A percentile compares a stretch with the other conserved stretches of the same genome.
Evolutionary conservation across 2,888 invertebrate genomes (phyloP).

Genomic region (Acronicta psi): DNA sequence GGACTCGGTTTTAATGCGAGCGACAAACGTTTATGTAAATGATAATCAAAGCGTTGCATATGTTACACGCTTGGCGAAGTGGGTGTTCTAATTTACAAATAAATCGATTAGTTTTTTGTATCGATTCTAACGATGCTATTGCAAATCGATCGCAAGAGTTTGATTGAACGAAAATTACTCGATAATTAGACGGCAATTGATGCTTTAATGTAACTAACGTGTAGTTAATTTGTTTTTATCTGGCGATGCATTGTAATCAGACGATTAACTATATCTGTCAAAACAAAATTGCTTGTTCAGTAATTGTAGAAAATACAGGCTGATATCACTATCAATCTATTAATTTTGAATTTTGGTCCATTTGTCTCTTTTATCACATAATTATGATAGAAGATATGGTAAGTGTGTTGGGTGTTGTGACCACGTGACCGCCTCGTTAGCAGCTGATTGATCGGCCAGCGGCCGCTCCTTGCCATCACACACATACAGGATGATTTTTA

Average conservation of each 20-base stretch:
- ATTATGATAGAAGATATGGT: conserved; percentile 58
- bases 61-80: conserved; percentile 60
- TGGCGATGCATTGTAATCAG: conserved; percentile 12
- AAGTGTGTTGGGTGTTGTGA: conserved; percentile 54
- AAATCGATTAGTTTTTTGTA: conserved; percentile 63
- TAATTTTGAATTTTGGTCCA: conserved; percentile 27
- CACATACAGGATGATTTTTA: conserved; percentile 71
- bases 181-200: conserved; percentile 59
- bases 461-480: conserved; percentile 65
- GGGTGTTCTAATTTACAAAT: conserved; percentile 66
- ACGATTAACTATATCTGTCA: conserved; percentile 22
- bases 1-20: conserved; percentile 73
- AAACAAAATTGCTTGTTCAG: not conserved
- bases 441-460: conserved; percentile 86
- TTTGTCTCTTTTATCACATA: conserved; percentile 54
- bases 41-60: conserved; percentile 57
- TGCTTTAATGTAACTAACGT: conserved; percentile 33
- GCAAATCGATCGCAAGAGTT: conserved; percentile 55
- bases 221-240: conserved; percentile 23
- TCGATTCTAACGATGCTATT: conserved; percentile 53
- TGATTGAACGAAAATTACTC: conserved; percentile 56
- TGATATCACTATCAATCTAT: conserved; percentile 11
- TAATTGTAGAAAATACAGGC: conserved; percentile 1
- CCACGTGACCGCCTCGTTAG: conserved; percentile 84
- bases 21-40: conserved; percentile 80